Evolutionary conservation across 2,797 vertebrate genomes (phyloP).

Genomic region (Syngnathus acus): DNA sequence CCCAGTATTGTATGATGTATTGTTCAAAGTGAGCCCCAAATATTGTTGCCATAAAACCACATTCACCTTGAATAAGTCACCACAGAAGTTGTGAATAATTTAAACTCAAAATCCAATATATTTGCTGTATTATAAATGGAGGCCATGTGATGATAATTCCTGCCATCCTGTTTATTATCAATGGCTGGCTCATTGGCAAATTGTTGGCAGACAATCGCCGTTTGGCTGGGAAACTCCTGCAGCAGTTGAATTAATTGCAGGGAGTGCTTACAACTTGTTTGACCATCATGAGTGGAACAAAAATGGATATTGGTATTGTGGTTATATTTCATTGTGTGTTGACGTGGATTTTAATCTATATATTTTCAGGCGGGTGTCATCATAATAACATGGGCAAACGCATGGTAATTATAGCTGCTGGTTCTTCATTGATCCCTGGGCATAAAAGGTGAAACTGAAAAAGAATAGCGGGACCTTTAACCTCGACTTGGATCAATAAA

Average conservation of each 20-base stretch:
- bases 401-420: constrained; percentile 68
- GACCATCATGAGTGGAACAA: not conserved
- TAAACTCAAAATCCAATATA: constrained; percentile 14
- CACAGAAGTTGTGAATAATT: constrained; percentile 11
- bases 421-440: constrained; percentile 67
- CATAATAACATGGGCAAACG: constrained; percentile 68
- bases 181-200: not conserved
- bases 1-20: not conserved
- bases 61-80: constrained; percentile 6
- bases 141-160: constrained; percentile 9
- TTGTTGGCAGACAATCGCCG: not conserved
- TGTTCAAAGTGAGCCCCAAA: too few species aligned
- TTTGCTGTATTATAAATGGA: constrained; percentile 15
- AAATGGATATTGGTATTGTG: constrained; percentile 14
- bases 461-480: constrained; percentile 72
- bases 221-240: not conserved
- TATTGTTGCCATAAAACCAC: not conserved
- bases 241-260: constrained; percentile 1
- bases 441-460: constrained; percentile 58
- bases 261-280: not conserved
- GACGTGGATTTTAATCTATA: constrained; percentile 43
- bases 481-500: constrained; percentile 66
- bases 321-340: constrained; percentile 24
- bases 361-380: constrained; percentile 44
- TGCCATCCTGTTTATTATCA: constrained; percentile 1